Evolutionary conservation across 1,140 invertebrate genomes (phyloP).

Genomic region (Trichonephila clavipes): DNA sequence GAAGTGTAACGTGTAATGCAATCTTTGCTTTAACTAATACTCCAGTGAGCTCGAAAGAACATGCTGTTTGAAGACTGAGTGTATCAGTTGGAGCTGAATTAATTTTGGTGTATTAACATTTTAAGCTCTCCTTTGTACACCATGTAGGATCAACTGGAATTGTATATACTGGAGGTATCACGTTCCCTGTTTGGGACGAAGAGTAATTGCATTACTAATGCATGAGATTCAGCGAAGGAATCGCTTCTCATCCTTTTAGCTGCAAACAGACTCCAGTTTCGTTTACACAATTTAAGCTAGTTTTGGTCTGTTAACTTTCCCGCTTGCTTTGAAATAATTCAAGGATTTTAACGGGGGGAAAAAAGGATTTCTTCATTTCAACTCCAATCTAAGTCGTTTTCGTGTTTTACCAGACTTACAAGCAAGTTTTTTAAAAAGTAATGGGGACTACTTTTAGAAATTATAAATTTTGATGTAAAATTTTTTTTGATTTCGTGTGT

Average conservation of each 20-base stretch:
- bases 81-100: slow-evolving; percentile 12
- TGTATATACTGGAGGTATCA: slow-evolving; percentile 39
- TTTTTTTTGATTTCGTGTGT: too few relatives aligned
- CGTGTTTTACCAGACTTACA: too few relatives aligned
- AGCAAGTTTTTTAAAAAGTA: too few relatives aligned
- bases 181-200: neutral
- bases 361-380: neutral
- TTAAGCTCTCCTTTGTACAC: slow-evolving; percentile 21
- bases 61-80: neutral
- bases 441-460: too few relatives aligned
- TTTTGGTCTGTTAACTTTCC: neutral
- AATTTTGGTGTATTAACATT: slow-evolving; percentile 35
- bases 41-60: neutral
- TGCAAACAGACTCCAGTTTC: slow-evolving; percentile 37
- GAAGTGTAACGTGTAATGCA: neutral
- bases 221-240: slow-evolving; percentile 59
- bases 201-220: slow-evolving; percentile 70
- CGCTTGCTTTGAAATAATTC: neutral
- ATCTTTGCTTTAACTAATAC: slow-evolving; percentile 31
- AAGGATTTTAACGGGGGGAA: neutral
- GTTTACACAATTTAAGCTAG: slow-evolving; percentile 42
- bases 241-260: slow-evolving; percentile 10
- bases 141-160: slow-evolving; percentile 27
- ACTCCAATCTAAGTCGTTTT: neutral
- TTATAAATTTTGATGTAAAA: too few relatives aligned